A percentile compares a stretch with the other conserved stretches of the same genome.
These are phyloP conservation scores for Tachysurus fulvidraco DNA, from an alignment of 2,113 vertebrate species.

Conservation along the genomic window DNA sequence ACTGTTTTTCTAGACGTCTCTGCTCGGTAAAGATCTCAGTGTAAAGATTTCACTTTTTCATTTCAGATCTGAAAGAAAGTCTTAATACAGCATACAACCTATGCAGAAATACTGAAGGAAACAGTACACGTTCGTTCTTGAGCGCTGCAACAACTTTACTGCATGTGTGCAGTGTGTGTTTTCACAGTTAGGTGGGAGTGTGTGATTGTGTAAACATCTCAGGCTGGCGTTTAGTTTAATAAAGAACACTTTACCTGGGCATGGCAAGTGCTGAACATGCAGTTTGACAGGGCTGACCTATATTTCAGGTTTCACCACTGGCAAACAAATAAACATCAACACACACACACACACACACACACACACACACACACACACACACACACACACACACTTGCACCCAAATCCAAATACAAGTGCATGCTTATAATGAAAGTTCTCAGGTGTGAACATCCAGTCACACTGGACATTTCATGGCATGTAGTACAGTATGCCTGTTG, in stretches of 20 bases:
- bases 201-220: not conserved
- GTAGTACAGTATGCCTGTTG: conserved; percentile 31
- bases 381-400: conserved; percentile 8
- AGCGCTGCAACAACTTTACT: not conserved
- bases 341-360: conserved; percentile 17
- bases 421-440: not conserved
- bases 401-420: not conserved
- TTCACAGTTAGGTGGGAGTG: not conserved
- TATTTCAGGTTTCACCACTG: conserved; percentile 33
- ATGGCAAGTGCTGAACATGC: conserved; percentile 15
- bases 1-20: not conserved
- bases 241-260: not conserved
- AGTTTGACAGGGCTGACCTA: conserved; percentile 23
- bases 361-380: conserved; percentile 14
- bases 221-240: not conserved
- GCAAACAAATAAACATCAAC: not conserved
- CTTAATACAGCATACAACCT: not conserved
- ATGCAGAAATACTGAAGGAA: not conserved
- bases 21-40: not conserved
- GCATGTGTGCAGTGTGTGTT: not conserved
- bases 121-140: not conserved
- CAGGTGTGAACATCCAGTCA: conserved; percentile 8
- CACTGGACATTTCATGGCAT: conserved; percentile 17
- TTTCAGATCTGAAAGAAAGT: not conserved
- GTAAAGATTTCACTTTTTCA: not conserved